These are phyloP conservation scores for Porphyrio hochstetteri DNA, from an alignment of 2,113 vertebrate genomes.

Conservation along the genomic window DNA sequence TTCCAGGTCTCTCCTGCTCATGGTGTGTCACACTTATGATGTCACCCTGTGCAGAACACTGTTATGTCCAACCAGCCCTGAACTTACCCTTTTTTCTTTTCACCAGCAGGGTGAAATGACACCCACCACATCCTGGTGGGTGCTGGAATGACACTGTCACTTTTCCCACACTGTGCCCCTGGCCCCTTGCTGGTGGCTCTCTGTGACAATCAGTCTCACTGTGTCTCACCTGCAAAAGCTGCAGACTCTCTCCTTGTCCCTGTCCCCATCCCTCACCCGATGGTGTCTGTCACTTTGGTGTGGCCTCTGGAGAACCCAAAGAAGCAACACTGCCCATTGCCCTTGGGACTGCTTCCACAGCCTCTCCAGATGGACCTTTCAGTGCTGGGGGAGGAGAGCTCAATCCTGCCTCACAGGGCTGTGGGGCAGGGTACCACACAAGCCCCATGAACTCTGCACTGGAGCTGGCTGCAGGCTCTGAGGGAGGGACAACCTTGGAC, in stretches of 20 bases:
- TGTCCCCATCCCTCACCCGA: fast-evolving
- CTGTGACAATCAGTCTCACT: neutral
- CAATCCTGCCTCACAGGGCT: neutral
- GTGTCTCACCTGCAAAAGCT: neutral
- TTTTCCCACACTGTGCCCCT: neutral
- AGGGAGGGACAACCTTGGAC: neutral
- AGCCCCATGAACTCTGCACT: neutral
- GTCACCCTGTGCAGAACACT: neutral
- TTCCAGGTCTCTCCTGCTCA: fast-evolving
- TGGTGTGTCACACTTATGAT: neutral
- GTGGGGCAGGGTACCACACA: neutral
- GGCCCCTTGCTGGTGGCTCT: neutral
- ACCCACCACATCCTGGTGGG: too few species aligned
- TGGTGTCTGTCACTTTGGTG: neutral
- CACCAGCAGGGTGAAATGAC: neutral
- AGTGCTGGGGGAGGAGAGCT: neutral
- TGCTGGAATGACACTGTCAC: neutral
- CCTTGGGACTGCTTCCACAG: neutral
- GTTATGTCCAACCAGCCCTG: neutral
- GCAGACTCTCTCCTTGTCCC: neutral
- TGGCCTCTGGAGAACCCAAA: neutral
- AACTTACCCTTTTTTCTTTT: neutral
- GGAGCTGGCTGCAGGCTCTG: neutral
- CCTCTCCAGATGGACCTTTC: neutral
- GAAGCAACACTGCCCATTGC: neutral